Evolutionary conservation across 2,888 invertebrate species (phyloP), one percentile per base, ranked within the genome.

Genomic region (Oxyteleia sp.): DNA sequence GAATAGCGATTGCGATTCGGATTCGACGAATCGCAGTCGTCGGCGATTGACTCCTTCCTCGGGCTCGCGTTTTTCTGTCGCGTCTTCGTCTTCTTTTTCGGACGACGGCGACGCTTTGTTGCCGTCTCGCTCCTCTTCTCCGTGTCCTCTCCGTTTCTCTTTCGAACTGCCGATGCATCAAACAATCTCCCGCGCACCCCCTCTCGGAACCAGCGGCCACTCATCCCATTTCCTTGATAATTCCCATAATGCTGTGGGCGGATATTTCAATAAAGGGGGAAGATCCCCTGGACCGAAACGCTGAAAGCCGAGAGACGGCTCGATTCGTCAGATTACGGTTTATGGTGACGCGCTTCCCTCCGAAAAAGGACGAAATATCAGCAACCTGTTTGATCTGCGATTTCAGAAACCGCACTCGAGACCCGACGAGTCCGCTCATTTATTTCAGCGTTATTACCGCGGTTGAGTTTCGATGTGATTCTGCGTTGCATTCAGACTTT

Each of bases 211-310:
- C 88, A 86, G 81, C n/a, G 87, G 81, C 84, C 87, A 87, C 90
- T 90, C 90, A 89, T 89, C 91, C 92, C 88, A 92, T 92, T 92
- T 92, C 92, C 92, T 92, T 89, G 90, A 93, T 93, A 92, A 92
- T 93, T 92, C 92, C 92, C 91, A 92, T 92, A 92, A 93, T 92
- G 92, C 92, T 92, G 92, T 92, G 92, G 93, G 93, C 93, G 93
- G 93, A 93, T 93, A 93, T 93, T 93, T 90, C 92, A 93, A 93
- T 93, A 92, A 93, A 93, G 91, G 91, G 91, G 90, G 90, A 89
- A 91, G 84, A 90, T 87, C 89, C 90, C 89, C 88, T 82, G 87
- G 87, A 85, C 87, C 89, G 89, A 91, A 91, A 91, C 89, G 82
- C 87, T 90, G 90, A 91, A 91, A 91, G 90, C 89, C 85, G 86